Conservation (phyloP, 2,888 invertebrate species). For the Nephrotoma appendiculata region DNA sequence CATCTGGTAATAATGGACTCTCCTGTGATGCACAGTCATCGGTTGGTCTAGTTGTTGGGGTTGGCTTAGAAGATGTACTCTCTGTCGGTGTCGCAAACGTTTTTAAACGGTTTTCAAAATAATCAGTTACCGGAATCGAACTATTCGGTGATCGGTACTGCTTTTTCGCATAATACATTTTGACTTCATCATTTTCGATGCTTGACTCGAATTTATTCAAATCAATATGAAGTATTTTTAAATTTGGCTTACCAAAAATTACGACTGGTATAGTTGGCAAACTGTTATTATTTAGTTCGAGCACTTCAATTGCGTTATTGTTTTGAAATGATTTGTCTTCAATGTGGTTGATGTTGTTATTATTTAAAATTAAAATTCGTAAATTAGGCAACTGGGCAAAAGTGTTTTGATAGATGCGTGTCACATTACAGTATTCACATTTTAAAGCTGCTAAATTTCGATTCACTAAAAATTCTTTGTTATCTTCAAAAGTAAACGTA, state of each 20-base stretch:
- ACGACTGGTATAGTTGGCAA: neutral
- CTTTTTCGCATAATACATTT: neutral
- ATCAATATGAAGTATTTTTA: neutral
- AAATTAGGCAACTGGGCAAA: neutral
- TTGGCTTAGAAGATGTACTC: no score
- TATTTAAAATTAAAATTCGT: neutral
- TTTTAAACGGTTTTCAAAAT: neutral
- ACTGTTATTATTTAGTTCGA: neutral
- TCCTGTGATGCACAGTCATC: neutral
- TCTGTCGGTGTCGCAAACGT: neutral
- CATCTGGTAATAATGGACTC: neutral
- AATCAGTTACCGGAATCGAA: neutral
- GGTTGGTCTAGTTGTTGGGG: neutral
- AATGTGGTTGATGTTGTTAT: neutral
- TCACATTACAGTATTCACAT: neutral
- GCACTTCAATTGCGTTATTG: neutral
- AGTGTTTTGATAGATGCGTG: neutral
- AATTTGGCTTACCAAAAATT: neutral
- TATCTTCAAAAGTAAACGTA: neutral
- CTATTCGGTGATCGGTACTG: neutral
- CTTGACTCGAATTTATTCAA: neutral
- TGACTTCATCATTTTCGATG: neutral
- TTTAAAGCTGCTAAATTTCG: neutral
- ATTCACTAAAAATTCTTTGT: neutral
- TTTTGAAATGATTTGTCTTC: neutral